Evolutionary conservation across 2,888 invertebrate species (phyloP).

Genomic region (Tiliacea aurago): DNA sequence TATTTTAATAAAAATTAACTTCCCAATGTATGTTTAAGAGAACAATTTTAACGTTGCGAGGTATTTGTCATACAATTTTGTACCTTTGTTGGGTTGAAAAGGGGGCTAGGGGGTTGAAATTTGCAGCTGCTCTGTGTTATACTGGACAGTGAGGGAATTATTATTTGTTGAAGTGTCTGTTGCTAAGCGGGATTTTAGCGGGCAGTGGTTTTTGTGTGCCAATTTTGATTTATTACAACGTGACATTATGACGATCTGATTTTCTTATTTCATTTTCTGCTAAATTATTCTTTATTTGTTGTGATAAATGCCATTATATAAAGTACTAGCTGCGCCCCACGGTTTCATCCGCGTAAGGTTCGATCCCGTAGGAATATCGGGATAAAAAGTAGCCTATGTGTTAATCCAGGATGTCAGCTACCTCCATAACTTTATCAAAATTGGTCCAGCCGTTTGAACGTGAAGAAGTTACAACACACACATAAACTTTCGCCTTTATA

Average conservation of each 20-base stretch:
- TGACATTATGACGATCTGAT: too few species aligned
- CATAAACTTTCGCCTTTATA: too few species aligned
- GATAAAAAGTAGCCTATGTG: too few species aligned
- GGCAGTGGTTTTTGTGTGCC: constrained; percentile 16
- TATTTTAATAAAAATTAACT: constrained; percentile 64
- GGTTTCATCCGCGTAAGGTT: too few species aligned
- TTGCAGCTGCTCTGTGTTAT: constrained; percentile 43
- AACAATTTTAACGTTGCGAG: constrained; percentile 47
- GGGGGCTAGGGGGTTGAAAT: constrained; percentile 40
- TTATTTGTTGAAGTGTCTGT: constrained; percentile 26
- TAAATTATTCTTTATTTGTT: background rate
- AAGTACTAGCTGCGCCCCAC: too few species aligned
- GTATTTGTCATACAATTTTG: constrained; percentile 53
- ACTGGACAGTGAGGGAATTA: constrained; percentile 26
- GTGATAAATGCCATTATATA: background rate
- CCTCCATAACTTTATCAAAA: too few species aligned
- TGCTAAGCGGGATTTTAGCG: constrained; percentile 11
- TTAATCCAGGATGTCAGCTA: too few species aligned
- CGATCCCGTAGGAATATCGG: too few species aligned
- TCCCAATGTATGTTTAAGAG: constrained; percentile 39
- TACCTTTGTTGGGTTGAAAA: constrained; percentile 47
- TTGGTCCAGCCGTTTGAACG: too few species aligned
- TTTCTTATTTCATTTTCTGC: background rate
- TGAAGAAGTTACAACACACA: too few species aligned
- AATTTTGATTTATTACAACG: constrained; percentile 13